These are phyloP conservation scores for Cryptotermes secundus DNA, from an alignment of 1,140 invertebrate genomes.

Conservation along the genomic window DNA sequence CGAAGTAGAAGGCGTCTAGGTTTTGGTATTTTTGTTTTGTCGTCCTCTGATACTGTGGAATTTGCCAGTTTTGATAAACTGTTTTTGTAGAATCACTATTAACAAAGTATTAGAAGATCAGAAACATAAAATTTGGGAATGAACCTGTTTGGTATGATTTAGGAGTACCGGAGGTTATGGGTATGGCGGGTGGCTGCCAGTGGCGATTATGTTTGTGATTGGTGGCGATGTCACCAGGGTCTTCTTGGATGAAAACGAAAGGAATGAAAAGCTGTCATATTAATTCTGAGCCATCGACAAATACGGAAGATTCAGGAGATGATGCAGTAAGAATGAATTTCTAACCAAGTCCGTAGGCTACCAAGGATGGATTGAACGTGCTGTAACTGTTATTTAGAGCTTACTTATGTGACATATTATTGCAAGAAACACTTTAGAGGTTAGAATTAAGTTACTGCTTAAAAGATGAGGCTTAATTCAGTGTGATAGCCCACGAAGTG, in stretches of 20 bases:
- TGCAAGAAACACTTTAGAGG: constrained; percentile 27
- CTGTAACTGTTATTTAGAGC: not conserved
- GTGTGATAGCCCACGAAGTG: too few relatives aligned
- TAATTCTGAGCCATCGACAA: constrained; percentile 39
- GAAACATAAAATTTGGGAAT: too few relatives aligned
- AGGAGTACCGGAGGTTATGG: not conserved
- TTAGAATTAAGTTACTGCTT: not conserved
- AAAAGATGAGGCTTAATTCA: not conserved
- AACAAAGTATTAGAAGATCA: too few relatives aligned
- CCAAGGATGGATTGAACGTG: not conserved
- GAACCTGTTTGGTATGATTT: too few relatives aligned
- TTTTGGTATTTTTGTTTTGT: too few relatives aligned
- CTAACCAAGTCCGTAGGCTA: not conserved
- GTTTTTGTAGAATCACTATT: too few relatives aligned
- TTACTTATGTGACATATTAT: not conserved
- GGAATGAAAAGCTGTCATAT: constrained; percentile 37
- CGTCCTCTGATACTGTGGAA: too few relatives aligned
- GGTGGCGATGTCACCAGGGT: constrained; percentile 13
- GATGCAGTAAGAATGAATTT: constrained; percentile 43
- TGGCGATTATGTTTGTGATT: not conserved
- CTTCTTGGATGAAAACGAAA: constrained; percentile 29
- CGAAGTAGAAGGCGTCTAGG: too few relatives aligned
- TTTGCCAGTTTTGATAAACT: too few relatives aligned
- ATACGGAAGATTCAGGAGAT: constrained; percentile 48
- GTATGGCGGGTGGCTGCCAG: not conserved